Evolutionary conservation across 2,888 invertebrate genomes (phyloP).

Genomic region (Ptychoptera contaminata): DNA sequence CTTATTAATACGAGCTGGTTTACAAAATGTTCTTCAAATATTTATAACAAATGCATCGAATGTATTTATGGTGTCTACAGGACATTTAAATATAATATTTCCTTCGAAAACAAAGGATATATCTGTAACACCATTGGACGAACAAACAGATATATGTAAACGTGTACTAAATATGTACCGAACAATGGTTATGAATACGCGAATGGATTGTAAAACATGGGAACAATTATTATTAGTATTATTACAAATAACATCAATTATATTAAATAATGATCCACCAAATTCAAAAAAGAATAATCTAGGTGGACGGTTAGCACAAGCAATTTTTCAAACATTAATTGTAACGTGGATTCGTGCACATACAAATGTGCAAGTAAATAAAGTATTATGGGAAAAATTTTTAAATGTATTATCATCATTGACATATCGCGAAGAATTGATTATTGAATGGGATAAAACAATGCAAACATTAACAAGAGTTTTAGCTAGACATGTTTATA

Average conservation of each 20-base stretch:
- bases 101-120: slow-evolving; percentile 39
- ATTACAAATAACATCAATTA: slow-evolving; percentile 80
- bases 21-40: slow-evolving; percentile 42
- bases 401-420: slow-evolving; percentile 71
- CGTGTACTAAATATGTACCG: slow-evolving; percentile 90
- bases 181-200: slow-evolving; percentile 92
- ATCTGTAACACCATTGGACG: slow-evolving; percentile 59
- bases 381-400: slow-evolving; percentile 87
- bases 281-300: slow-evolving; percentile 53
- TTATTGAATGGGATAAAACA: slow-evolving; percentile 97
- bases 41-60: slow-evolving; percentile 93
- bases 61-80: slow-evolving; percentile 60
- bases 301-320: slow-evolving; percentile 66
- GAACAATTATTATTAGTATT: slow-evolving; percentile 75
- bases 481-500: slow-evolving; percentile 86
- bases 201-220: slow-evolving; percentile 87
- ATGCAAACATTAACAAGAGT: slow-evolving; percentile 92
- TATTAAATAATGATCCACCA: slow-evolving; percentile 51
- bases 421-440: slow-evolving; percentile 86
- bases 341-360: slow-evolving; percentile 98
- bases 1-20: slow-evolving; percentile 62
- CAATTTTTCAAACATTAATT: slow-evolving; percentile 82
- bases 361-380: slow-evolving; percentile 77
- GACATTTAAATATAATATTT: slow-evolving; percentile 34
- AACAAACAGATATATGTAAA: slow-evolving; percentile 92